Percentiles rank a stretch among this genome's conserved stretches.
Evolutionary conservation across 2,797 vertebrate species (phyloP).

Genomic region (Myripristis murdjan): DNA sequence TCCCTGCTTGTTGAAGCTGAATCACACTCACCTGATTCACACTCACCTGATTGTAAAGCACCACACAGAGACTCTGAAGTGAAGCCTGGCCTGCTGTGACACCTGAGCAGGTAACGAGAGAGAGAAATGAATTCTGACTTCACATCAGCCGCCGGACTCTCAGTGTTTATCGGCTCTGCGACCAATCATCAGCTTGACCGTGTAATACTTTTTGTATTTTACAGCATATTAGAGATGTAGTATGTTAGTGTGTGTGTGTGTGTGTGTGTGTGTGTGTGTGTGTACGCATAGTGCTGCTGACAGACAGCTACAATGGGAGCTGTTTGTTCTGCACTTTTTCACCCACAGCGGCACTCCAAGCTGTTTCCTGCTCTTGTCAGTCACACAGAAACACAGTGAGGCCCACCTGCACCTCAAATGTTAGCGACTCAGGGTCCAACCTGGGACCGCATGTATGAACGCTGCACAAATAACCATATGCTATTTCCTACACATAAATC

Average conservation of each 20-base stretch:
- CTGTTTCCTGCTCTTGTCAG: too few relatives aligned
- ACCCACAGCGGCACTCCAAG: not conserved
- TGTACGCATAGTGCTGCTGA: not conserved
- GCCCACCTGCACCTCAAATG: not conserved
- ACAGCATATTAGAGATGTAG: not conserved
- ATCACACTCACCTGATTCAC: constrained; percentile 43
- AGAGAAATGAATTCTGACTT: not conserved
- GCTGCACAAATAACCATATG: too few relatives aligned
- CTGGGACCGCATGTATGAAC: too few relatives aligned
- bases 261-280: too few relatives aligned
- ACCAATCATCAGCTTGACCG: not conserved
- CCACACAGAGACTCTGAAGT: constrained; percentile 11
- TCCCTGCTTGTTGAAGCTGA: constrained; percentile 43
- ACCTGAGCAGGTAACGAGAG: not conserved
- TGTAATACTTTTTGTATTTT: too few relatives aligned
- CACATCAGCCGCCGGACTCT: too few relatives aligned
- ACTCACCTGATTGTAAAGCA: too few relatives aligned
- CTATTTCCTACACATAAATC: too few relatives aligned
- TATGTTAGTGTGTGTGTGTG: not conserved
- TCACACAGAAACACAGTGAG: not conserved
- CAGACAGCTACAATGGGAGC: not conserved
- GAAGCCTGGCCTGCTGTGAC: constrained; percentile 12
- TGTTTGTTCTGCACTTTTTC: not conserved
- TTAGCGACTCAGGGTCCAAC: not conserved
- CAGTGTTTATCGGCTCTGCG: too few relatives aligned